These are phyloP conservation scores for Hylaea fasciaria DNA, from an alignment of 2,888 invertebrate genomes.

Conservation along the genomic window DNA sequence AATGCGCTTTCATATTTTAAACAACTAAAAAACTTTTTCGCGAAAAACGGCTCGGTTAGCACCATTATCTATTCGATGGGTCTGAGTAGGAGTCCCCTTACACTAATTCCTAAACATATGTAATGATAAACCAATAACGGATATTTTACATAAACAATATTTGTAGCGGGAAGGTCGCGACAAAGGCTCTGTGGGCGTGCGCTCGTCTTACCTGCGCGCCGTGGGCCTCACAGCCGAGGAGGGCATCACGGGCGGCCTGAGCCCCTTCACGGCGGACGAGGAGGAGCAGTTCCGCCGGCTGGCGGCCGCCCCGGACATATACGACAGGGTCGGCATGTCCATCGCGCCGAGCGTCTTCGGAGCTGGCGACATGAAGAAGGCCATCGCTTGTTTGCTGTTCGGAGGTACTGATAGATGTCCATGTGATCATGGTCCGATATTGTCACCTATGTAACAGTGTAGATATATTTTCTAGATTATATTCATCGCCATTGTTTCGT, in stretches of 20 bases:
- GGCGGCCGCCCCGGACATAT: conserved; percentile 93
- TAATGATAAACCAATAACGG: no score
- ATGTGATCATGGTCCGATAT: no score
- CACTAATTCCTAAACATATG: no score
- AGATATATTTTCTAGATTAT: no score
- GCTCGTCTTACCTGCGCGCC: conserved; percentile 97
- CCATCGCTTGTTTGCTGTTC: conserved; percentile 97
- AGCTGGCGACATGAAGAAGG: conserved; percentile 97
- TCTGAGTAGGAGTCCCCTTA: no score
- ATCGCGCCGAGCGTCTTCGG: conserved; percentile 99
- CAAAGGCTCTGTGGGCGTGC: conserved; percentile 94
- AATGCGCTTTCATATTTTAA: no score
- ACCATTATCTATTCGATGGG: no score
- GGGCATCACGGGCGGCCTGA: conserved; percentile 89
- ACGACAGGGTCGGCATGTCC: conserved; percentile 94
- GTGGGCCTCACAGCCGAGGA: conserved; percentile 96
- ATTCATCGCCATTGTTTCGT: no score
- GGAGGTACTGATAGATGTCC: conserved; percentile 87
- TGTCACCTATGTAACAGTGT: no score
- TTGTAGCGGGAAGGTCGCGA: conserved; percentile 87
- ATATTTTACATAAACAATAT: no score
- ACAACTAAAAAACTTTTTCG: no score
- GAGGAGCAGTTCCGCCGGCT: conserved; percentile 92
- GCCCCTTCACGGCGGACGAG: conserved; percentile 77
- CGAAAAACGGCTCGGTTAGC: no score